These are phyloP conservation scores for Philaethria dido DNA, from an alignment of 2,888 invertebrate species.

Conservation along the genomic window DNA sequence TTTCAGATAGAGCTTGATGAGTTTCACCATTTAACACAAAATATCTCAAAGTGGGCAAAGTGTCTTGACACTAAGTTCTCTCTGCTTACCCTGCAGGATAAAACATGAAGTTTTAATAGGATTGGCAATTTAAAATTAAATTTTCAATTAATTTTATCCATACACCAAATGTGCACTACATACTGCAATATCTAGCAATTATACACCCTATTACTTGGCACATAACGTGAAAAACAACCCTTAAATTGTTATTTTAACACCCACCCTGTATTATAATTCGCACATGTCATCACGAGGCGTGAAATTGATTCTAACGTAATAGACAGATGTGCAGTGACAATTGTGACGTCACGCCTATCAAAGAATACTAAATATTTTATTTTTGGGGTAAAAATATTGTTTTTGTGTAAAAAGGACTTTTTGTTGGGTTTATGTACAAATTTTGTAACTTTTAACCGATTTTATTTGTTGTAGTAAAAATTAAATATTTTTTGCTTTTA, in stretches of 20 bases:
- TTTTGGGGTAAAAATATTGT: conserved; percentile 16
- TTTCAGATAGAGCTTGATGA: no score
- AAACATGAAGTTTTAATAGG: no score
- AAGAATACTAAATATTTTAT: conserved; percentile 12
- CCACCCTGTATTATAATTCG: conserved; percentile 17
- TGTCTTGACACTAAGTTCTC: no score
- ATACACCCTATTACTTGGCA: neutral
- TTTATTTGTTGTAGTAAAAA: neutral
- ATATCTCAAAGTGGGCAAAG: no score
- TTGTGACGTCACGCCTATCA: conserved; percentile 24
- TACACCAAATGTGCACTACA: neutral
- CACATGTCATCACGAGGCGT: conserved; percentile 19
- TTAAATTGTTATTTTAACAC: neutral
- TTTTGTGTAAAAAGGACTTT: neutral
- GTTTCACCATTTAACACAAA: no score
- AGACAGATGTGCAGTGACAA: conserved; percentile 23
- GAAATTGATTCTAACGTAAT: conserved; percentile 22
- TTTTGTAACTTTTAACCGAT: neutral
- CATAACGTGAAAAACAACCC: neutral
- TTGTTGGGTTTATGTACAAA: neutral
- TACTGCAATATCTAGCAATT: neutral
- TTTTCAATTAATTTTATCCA: neutral
- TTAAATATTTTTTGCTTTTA: neutral
- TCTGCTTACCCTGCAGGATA: no score
- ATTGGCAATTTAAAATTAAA: no score